Conservation (phyloP, 2,888 invertebrate species). For the Mamestra brassicae region DNA sequence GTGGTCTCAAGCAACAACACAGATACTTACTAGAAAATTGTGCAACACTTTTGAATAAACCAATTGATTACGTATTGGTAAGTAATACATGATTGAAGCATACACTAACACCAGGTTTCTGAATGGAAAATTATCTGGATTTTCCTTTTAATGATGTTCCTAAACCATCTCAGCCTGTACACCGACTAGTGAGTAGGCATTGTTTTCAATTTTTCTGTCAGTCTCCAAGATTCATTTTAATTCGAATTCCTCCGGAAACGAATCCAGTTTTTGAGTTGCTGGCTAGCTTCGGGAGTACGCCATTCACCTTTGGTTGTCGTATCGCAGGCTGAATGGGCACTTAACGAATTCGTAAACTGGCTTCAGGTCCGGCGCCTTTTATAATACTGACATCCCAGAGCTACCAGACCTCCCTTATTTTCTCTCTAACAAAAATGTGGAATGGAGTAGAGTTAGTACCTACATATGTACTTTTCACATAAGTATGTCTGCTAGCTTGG, state of each 20-base stretch:
- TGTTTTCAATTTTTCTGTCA: neutral
- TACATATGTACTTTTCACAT: too few species aligned
- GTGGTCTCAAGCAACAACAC: conserved; percentile 88
- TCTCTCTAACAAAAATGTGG: too few species aligned
- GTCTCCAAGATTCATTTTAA: neutral
- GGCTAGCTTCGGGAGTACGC: too few species aligned
- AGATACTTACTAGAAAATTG: conserved; percentile 93
- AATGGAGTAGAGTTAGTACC: too few species aligned
- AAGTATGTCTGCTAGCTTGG: too few species aligned
- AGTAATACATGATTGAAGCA: conserved; percentile 83
- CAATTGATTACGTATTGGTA: conserved; percentile 90
- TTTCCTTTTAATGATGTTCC: neutral
- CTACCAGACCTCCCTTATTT: too few species aligned
- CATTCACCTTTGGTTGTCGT: neutral
- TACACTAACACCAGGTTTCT: conserved; percentile 66
- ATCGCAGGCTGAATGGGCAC: neutral
- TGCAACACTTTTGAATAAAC: conserved; percentile 89
- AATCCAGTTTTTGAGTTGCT: neutral
- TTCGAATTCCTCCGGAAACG: neutral
- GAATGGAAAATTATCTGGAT: neutral
- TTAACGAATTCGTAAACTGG: neutral
- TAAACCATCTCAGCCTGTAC: neutral
- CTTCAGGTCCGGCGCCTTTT: too few species aligned
- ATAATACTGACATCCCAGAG: too few species aligned
- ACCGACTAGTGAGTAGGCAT: neutral